Percentiles rank a stretch among this genome's conserved stretches.
Conservation (phyloP, 2,888 invertebrate genomes). For the Unio pictorum region DNA sequence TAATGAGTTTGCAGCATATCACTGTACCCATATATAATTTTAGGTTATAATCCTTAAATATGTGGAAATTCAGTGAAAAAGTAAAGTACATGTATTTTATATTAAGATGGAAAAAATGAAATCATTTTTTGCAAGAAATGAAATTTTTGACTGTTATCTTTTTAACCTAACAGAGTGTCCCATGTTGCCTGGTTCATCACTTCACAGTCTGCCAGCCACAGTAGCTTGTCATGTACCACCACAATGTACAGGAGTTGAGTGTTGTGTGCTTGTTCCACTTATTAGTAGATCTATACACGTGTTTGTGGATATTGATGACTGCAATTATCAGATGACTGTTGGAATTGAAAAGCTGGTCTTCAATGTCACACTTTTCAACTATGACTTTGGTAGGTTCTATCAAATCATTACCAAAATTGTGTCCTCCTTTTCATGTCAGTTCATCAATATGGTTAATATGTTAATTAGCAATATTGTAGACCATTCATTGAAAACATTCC, state of each 20-base stretch:
- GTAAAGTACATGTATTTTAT: no score
- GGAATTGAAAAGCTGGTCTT: conserved; percentile 20
- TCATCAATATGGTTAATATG: background rate
- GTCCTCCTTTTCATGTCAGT: background rate
- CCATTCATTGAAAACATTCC: no score
- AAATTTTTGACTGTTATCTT: no score
- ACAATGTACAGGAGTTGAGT: conserved; percentile 19
- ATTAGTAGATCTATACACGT: conserved; percentile 15
- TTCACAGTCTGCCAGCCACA: conserved; percentile 6
- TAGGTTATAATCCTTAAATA: no score
- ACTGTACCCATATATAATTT: no score
- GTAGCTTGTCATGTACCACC: conserved; percentile 14
- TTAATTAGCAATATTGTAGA: no score
- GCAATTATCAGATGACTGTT: conserved; percentile 20
- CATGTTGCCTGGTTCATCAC: background rate
- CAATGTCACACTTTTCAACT: conserved; percentile 7
- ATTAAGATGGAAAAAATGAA: no score
- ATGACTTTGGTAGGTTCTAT: conserved; percentile 10
- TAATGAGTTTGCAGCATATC: no score
- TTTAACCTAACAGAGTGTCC: conserved; percentile 8
- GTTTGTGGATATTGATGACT: conserved; percentile 18
- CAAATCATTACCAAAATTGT: background rate
- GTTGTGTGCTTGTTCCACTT: conserved; percentile 19
- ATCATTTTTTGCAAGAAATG: background rate
- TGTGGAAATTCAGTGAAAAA: no score